Percentiles rank a stretch among this genome's conserved stretches.
phyloP scores from a whole-genome alignment of 2,888 invertebrate genomes.

The Hypercompe scribonia region DNA sequence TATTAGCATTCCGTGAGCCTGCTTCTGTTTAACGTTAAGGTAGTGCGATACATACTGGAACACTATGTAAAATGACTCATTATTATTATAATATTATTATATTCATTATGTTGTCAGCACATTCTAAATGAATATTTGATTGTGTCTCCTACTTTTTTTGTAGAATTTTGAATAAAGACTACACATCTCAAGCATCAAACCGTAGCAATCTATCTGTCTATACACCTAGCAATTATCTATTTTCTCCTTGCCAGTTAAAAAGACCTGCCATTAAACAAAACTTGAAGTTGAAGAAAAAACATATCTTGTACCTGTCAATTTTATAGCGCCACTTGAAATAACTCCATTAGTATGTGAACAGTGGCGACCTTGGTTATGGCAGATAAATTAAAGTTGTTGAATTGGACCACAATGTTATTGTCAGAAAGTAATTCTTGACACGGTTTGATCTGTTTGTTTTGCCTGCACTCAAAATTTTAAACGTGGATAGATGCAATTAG shows the following conservation, averaged over 20 bases:
- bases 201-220: background rate
- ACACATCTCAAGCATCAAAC: background rate
- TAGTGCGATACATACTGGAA: too few species aligned
- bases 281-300: background rate
- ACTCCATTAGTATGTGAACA: constrained; percentile 35
- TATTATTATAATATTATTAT: too few species aligned
- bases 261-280: background rate
- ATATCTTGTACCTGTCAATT: constrained; percentile 29
- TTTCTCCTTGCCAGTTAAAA: background rate
- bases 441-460: constrained; percentile 33
- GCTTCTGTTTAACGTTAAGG: too few species aligned
- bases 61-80: too few species aligned
- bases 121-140: too few species aligned
- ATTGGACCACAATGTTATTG: constrained; percentile 23
- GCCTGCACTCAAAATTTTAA: constrained; percentile 19
- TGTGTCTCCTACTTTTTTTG: too few species aligned
- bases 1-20: too few species aligned
- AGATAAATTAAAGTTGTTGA: constrained; percentile 41
- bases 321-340: constrained; percentile 29
- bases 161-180: background rate
- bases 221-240: background rate
- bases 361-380: constrained; percentile 39
- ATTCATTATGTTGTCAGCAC: too few species aligned
- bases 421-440: constrained; percentile 23
- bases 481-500: constrained; percentile 26